Percentiles rank a stretch among this genome's conserved stretches.
phyloP scores from a whole-genome alignment of 2,113 vertebrate genomes.

The Vidua macroura region DNA sequence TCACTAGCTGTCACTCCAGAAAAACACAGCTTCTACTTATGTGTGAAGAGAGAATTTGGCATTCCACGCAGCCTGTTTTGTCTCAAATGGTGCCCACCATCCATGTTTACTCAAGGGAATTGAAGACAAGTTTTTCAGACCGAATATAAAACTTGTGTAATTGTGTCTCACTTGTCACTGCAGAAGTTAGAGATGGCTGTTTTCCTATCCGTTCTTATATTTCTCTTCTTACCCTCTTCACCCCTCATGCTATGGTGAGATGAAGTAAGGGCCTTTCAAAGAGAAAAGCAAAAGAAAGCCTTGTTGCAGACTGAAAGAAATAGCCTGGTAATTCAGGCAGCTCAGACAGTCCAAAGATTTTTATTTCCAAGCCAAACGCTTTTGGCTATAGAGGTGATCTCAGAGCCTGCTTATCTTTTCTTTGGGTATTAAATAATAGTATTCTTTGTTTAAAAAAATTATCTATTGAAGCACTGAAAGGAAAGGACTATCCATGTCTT shows the following conservation, averaged over 20 bases:
- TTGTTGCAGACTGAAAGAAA: neutral
- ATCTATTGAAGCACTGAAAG: neutral
- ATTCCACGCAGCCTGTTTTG: neutral
- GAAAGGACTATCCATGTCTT: neutral
- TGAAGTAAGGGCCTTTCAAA: neutral
- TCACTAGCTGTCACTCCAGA: neutral
- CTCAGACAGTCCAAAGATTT: neutral
- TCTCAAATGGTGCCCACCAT: neutral
- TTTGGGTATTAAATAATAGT: neutral
- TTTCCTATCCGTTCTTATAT: neutral
- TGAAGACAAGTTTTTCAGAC: neutral
- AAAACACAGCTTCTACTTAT: neutral
- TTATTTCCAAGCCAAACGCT: neutral
- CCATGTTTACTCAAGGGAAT: neutral
- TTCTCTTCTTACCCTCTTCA: neutral
- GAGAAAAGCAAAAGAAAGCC: neutral
- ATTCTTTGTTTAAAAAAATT: neutral
- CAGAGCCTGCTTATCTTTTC: neutral
- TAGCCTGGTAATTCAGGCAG: neutral
- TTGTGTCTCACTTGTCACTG: neutral
- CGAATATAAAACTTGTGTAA: neutral
- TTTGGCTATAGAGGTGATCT: neutral
- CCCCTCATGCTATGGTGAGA: neutral
- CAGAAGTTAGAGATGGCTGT: neutral
- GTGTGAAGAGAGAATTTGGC: neutral